Base-by-base conservation (phyloP, 2,888 invertebrate genomes). In the Phania funesta region DNA sequence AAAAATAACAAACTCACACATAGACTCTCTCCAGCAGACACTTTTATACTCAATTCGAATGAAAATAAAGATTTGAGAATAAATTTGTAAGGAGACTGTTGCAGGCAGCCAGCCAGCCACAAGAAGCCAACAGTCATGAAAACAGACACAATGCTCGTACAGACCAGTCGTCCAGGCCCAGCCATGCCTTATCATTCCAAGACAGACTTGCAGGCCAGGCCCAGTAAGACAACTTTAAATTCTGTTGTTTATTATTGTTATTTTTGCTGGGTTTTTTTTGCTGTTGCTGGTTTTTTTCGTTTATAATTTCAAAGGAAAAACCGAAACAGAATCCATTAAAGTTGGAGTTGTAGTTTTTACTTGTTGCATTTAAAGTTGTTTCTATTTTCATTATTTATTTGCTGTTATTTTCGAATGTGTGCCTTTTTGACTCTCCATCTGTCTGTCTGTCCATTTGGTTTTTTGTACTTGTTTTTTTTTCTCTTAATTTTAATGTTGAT, bases 291-390 rank as follows among this genome's bases (percentile, higher is more conserved):
- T 32, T 11, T 50, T 62, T 65, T 71, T 80, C 52, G 44, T 54
- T 76, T 20, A 62, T 35, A 65, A 60, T 77, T 80, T 71, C 71
- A 81, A 81, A 71, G 71, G 60, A 71, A 76, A 76, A 76, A 54
- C 80, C 80, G 80, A 81, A 81, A 65, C 76, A 76, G 80, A 81
- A 81, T 76, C 67, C 76, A 81, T 81, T 81, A 81, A 80, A 81
- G 67, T 32, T 76, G 65, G 24, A 73, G 71, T 76, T 76, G 48
- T 70, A 65, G 44, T 74, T 68, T 54, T 65, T 77, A 56, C 71
- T 65, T 78, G 48, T 50, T 65, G 78, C 64, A 71, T 71, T 65
- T 58, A 54, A 46, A 46, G 41, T 52, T 71, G 32, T 60, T 60
- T 48, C 44, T 71, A 20, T 56, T 70, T 56, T 78, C 64, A 29